Base-by-base conservation (phyloP, 1,140 invertebrate genomes). In the Glossosoma conforme region DNA sequence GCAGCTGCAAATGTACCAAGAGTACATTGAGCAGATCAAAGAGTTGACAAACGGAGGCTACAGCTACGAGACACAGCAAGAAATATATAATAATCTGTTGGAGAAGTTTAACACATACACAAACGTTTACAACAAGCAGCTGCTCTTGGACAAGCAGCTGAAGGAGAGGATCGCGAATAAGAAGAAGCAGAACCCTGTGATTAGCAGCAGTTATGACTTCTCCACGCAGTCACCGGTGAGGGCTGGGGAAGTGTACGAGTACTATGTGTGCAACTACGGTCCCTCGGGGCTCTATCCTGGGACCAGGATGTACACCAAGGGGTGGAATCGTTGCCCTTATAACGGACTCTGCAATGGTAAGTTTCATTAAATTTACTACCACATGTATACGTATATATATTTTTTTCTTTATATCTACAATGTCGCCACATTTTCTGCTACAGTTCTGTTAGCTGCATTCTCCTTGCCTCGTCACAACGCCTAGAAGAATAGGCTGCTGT, bases 201-300 rank as follows among this genome's bases (percentile, higher is more conserved):
- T 58, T 9, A 45, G 36, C 15, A 54, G 42, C 19, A 21, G 32
- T 11, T 53, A 56, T 28, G 2, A 4, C 33, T 54, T 50, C 40
- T 40, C 52, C 4, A 54, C 15, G 0, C 14, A 40, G 2, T 44
- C 58, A 33, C 35, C 44, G 6, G 25, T 60, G 21, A 44, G 46
- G 5, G 19, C 51, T 15, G 52, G 46, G 9, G 32, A 48, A 3
- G 45, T 63, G 8, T 55, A 50, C 24, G 56, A 58, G 14, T 54
- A 58, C 21, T 58, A 58, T 14, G 56, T 71, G 4, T 76, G 72
- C 41, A 72, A 76, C 48, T 76, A 76, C 50, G 70, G 65, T 10
- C 70, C 74, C 8, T 40, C 59, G 17, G 72, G 71, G 32, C 73
- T 74, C 46, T 58, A 30, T 38, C 47, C 47, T 1, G 52, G 48